Base-by-base conservation (phyloP, 2,888 invertebrate species). In the Globia sparganii region DNA sequence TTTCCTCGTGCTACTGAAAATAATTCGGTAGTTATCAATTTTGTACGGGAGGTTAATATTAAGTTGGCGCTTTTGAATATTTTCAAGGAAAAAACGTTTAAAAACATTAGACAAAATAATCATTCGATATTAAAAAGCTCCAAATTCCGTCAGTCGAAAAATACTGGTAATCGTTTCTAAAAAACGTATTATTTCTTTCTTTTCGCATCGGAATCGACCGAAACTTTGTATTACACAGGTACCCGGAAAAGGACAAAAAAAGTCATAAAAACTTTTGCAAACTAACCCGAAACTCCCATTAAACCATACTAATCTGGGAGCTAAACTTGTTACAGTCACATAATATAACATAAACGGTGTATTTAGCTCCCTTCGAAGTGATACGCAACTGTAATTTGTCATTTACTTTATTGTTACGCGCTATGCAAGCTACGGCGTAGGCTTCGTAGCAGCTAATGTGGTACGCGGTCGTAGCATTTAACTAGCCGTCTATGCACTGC, bases 211-310 rank as follows among this genome's bases (percentile, higher is more conserved):
- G 61, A 77, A 59, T 61, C 37, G 49, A 67, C 61, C 13, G 25
- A 4, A 78, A 72, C 65, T 67, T 82, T 70, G 66, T 43, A n/a
- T 62, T 53, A 85, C 76, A 56, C 68, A 66, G 53, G 72, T 71
- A 83, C 68, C 69, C 59, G 73, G 68, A 85, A 85, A 81, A 77
- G 61, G 77, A 85, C 77, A 65, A 86, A 82, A 25, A 78, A 82
- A 49, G n/a, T 72, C 77, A 46, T 83, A 83, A 81, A 84, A 84
- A 86, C 83, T 86, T 84, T 85, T n/a, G 40, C 66, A 61, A 84
- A 86, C 83, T 86, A 75, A 70, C 74, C 62, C 62, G 13, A 66
- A 84, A 84, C 75, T 84, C 86, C 78, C 75, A 78, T 84, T 86
- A 83, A 78, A 78, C 71, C 46, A 72, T 72, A 85, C 74, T 86